Evolutionary conservation across 1,140 invertebrate genomes (phyloP).

Genomic region (Ooceraea biroi): DNA sequence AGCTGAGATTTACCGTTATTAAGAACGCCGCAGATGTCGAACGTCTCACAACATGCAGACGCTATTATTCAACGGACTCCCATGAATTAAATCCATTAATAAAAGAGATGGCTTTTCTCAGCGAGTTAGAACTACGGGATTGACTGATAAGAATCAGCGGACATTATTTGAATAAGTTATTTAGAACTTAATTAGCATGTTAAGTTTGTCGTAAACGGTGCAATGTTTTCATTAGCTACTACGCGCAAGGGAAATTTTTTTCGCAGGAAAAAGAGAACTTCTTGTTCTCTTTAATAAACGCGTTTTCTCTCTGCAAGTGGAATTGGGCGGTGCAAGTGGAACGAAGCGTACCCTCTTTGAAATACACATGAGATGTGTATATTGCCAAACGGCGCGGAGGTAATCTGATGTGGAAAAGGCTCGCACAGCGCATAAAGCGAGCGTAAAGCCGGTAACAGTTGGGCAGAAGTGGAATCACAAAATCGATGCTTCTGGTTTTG

Average conservation of each 20-base stretch:
- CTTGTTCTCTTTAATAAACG: conserved; percentile 40
- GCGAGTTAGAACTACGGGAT: not conserved
- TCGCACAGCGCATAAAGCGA: conserved; percentile 36
- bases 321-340: too few species aligned
- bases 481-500: conserved; percentile 50
- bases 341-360: conserved; percentile 30
- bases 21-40: conserved; percentile 57
- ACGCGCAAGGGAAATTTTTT: conserved; percentile 18
- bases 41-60: conserved; percentile 34
- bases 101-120: not conserved
- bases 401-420: conserved; percentile 48
- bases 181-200: not conserved
- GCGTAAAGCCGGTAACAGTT: conserved; percentile 55
- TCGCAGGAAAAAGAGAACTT: not conserved
- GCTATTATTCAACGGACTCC: conserved; percentile 35
- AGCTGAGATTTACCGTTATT: conserved; percentile 56
- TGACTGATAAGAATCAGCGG: conserved; percentile 6
- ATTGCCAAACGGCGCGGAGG: conserved; percentile 20
- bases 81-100: conserved; percentile 35
- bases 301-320: not conserved
- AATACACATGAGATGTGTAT: conserved; percentile 50
- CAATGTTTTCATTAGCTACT: conserved; percentile 29
- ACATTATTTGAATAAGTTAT: conserved; percentile 23
- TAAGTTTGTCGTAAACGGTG: conserved; percentile 17
- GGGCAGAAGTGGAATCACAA: conserved; percentile 47